These are phyloP conservation scores for Lycophotia porphyrea DNA, from an alignment of 2,888 invertebrate species.

Conservation along the genomic window DNA sequence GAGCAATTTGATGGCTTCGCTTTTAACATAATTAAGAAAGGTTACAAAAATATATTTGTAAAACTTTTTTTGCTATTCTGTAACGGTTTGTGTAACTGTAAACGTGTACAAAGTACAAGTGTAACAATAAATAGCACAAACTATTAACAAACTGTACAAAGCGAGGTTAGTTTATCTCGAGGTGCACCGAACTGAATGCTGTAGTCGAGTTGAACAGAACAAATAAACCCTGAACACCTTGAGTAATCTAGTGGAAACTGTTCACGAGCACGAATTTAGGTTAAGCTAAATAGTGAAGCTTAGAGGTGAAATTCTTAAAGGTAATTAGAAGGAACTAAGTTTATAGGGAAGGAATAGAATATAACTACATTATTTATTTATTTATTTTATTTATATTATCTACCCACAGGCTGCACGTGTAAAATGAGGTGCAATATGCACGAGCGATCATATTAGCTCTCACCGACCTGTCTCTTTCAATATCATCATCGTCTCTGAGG, in stretches of 20 bases:
- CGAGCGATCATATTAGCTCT: too few species aligned
- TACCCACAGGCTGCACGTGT: too few species aligned
- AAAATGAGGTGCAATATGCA: too few species aligned
- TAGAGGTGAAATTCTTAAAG: background rate
- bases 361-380: too few species aligned
- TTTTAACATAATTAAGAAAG: background rate
- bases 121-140: background rate
- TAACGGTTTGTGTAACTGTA: background rate
- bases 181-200: constrained; percentile 25
- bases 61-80: background rate
- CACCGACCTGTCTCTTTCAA: too few species aligned
- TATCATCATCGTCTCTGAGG: too few species aligned
- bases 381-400: too few species aligned
- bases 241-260: constrained; percentile 26
- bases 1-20: background rate
- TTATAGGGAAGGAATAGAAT: background rate
- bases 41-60: background rate
- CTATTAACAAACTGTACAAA: background rate
- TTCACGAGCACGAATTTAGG: constrained; percentile 5
- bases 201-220: constrained; percentile 24
- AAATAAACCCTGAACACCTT: constrained; percentile 31
- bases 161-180: constrained; percentile 17
- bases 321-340: background rate
- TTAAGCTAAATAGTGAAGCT: constrained; percentile 15
- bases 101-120: background rate